These are phyloP conservation scores for Sterrhoptilus dennistouni DNA, from an alignment of 2,113 vertebrate genomes.

Conservation along the genomic window DNA sequence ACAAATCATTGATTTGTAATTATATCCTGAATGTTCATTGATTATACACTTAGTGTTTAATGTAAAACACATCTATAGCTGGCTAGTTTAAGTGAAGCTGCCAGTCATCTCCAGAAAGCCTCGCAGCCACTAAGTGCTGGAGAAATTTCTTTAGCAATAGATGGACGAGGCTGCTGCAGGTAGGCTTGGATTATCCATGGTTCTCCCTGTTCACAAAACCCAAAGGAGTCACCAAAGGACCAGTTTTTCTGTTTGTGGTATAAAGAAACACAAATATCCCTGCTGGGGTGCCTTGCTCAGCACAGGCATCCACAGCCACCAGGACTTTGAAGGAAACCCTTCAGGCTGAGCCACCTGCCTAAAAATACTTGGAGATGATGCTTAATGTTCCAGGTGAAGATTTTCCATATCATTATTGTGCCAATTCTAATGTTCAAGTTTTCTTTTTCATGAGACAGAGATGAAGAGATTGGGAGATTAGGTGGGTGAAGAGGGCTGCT, in stretches of 20 bases:
- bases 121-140: not conserved
- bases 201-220: not conserved
- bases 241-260: not conserved
- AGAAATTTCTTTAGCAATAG: not conserved
- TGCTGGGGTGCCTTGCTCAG: not conserved
- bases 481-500: not conserved
- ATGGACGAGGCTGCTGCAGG: not conserved
- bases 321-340: not conserved
- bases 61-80: slow-evolving; percentile 2
- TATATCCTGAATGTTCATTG: slow-evolving; percentile 30
- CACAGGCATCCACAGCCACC: not conserved
- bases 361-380: not conserved
- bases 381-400: not conserved
- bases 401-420: not conserved
- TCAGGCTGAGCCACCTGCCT: not conserved
- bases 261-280: not conserved
- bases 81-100: slow-evolving; percentile 29
- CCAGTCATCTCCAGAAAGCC: slow-evolving; percentile 15
- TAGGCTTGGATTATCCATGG: rapidly evolving
- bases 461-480: not conserved
- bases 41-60: slow-evolving; percentile 56
- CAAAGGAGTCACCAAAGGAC: not conserved
- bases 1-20: slow-evolving; percentile 53
- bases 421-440: not conserved
- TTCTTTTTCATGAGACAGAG: not conserved